Evolutionary conservation across 2,113 vertebrate genomes (phyloP), one percentile per base, ranked within the genome.

Genomic region (Sapajus apella): DNA sequence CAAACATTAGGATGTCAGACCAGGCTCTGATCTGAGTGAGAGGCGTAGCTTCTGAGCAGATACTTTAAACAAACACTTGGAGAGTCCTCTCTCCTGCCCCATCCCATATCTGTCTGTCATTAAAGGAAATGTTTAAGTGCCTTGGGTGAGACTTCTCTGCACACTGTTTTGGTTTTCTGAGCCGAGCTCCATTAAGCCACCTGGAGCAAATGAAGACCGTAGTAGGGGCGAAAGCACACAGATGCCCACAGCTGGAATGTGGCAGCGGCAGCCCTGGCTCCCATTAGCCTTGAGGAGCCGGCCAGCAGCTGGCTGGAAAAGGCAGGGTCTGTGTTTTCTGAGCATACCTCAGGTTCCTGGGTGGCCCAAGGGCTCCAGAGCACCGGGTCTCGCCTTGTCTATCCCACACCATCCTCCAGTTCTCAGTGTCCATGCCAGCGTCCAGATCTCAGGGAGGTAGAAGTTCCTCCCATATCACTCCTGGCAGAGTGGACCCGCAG

Each of bases 361-460:
- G 47, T 16, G 35, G 58, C 14, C 47, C 5, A 10, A 30, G 72
- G n/a, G 13, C 35, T 56, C 64, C 55, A 21, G 77, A 50, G 45
- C 12, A 30, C 27, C 35, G 11, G 30, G n/a, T 72, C 32, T 32
- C 43, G 21, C 90, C 30, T 32, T 1, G 3, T 20, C 21, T 45
- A 8, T 18, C n/a, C 40, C 8, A 0, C 20, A 14, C 10, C 68
- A 11, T 8, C 4, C 23, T 20, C 18, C 5, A 0, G 32, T 3
- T 9, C 68, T 30, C 27, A 21, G 47, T 37, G 12, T 35, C 30
- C 56, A 14, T 2, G 5, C n/a, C n/a, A 1, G 9, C 1, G 7
- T 16, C 13, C 35, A 2, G 52, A 79, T 35, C 23, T 45, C 43
- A 8, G 16, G 35, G 43, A 86, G 20, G 73, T 8, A 3, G 14